Conservation (phyloP, 2,113 vertebrate species). For the Thalassarche chlororhynchos region DNA sequence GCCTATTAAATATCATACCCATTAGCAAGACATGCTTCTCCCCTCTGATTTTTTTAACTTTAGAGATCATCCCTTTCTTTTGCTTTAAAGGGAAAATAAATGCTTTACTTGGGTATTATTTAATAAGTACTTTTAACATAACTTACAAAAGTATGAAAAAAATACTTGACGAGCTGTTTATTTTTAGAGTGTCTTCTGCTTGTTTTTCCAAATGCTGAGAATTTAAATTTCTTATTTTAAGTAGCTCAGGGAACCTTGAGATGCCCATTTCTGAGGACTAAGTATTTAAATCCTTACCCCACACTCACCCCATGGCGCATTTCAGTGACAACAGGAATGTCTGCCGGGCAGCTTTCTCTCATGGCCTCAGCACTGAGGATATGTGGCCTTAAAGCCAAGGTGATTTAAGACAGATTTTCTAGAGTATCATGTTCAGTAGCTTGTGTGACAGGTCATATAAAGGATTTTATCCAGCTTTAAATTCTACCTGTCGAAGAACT, state of each 20-base stretch:
- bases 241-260: background rate
- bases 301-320: background rate
- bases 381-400: background rate
- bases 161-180: background rate
- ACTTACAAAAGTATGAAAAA: background rate
- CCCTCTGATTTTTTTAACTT: background rate
- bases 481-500: background rate
- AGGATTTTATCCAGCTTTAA: background rate
- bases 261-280: background rate
- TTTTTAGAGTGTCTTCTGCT: conserved; percentile 24
- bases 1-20: background rate
- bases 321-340: background rate
- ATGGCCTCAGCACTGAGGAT: background rate
- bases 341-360: background rate
- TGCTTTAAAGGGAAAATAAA: background rate
- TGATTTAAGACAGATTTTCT: background rate
- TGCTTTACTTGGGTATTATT: background rate
- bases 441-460: background rate
- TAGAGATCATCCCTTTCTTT: background rate
- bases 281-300: background rate
- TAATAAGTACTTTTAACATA: background rate
- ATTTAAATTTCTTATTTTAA: conserved; percentile 4
- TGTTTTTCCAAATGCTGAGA: conserved; percentile 16
- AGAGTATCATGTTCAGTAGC: background rate
- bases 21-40: background rate